phyloP scores from a whole-genome alignment of 2,113 vertebrate genomes.

The Heptranchias perlo region DNA sequence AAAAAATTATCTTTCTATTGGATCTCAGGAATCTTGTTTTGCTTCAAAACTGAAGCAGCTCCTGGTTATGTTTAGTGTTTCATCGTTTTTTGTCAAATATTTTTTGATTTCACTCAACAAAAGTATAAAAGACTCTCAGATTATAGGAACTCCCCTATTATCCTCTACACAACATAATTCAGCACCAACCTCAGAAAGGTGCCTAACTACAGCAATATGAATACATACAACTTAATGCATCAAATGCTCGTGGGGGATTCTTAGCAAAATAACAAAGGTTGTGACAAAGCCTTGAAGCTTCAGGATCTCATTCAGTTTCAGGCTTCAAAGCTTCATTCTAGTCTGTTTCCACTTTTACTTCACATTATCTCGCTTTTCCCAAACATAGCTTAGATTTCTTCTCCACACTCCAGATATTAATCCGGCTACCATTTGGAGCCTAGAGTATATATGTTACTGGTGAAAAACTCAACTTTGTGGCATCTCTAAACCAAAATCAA shows the following conservation, averaged over 20 bases:
- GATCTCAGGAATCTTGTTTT: neutral
- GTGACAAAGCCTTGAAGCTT: neutral
- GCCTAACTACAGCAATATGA: neutral
- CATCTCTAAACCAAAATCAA: neutral
- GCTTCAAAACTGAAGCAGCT: neutral
- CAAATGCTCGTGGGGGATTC: neutral
- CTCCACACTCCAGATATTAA: neutral
- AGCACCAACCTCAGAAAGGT: neutral
- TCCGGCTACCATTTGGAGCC: neutral
- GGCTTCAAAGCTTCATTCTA: neutral
- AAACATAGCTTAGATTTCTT: neutral
- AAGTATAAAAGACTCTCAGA: neutral
- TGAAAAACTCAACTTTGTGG: neutral
- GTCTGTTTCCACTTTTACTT: neutral
- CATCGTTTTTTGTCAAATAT: neutral
- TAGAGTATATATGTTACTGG: neutral
- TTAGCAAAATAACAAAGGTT: neutral
- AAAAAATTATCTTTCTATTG: neutral
- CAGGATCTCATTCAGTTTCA: neutral
- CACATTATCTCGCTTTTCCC: neutral
- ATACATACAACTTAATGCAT: no score
- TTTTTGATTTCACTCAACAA: neutral
- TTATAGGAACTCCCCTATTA: neutral
- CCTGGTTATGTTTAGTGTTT: neutral
- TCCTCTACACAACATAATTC: neutral